A percentile compares a stretch with the other conserved stretches of the same genome.
These are phyloP conservation scores for Forficula auricularia DNA, from an alignment of 1,140 invertebrate species.

Conservation along the genomic window DNA sequence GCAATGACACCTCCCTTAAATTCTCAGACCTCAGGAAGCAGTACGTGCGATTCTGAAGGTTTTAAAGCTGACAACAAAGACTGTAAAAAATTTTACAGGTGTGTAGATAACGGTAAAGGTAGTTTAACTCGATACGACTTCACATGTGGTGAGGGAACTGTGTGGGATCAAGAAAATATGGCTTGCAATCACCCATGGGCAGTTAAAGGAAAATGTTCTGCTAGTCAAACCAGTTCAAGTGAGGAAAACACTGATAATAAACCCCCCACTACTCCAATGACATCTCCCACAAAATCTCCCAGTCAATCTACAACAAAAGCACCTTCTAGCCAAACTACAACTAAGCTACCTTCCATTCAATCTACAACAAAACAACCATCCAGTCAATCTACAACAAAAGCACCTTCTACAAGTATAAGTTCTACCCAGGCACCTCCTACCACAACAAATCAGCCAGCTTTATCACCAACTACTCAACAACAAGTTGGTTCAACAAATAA, in stretches of 20 bases:
- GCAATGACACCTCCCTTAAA: background rate
- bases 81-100: constrained; percentile 62
- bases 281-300: constrained; percentile 5
- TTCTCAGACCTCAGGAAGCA: background rate
- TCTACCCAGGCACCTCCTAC: background rate
- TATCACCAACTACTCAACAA: too few relatives aligned
- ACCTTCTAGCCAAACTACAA: constrained; percentile 13
- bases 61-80: constrained; percentile 46
- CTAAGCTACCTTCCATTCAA: background rate
- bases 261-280: constrained; percentile 7
- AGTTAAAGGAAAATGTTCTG: constrained; percentile 23
- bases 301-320: constrained; percentile 13
- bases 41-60: constrained; percentile 35
- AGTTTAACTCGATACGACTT: constrained; percentile 44
- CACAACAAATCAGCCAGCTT: background rate
- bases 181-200: constrained; percentile 47
- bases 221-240: background rate
- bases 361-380: constrained; percentile 9
- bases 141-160: constrained; percentile 45
- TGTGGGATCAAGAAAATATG: constrained; percentile 46
- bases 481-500: background rate
- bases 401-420: constrained; percentile 15
- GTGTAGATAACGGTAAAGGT: constrained; percentile 38
- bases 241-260: background rate
- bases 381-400: constrained; percentile 12